Conservation (phyloP, 1,140 invertebrate species). For the Nasonia longicornis region DNA sequence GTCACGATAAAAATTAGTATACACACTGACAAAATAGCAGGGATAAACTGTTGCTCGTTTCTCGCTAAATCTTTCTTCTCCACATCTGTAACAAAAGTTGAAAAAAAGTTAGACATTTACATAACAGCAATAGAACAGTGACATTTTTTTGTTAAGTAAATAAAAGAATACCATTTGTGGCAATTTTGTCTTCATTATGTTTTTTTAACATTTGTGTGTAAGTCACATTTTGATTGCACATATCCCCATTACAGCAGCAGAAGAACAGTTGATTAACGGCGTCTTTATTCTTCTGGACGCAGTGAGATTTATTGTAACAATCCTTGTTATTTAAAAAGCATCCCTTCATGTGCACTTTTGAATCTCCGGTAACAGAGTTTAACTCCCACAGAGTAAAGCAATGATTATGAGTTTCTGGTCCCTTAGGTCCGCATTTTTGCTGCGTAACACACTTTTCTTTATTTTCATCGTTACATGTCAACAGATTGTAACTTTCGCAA, state of each 20-base stretch:
- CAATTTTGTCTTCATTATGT: neutral
- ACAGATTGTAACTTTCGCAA: constrained; percentile 7
- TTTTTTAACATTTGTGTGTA: neutral
- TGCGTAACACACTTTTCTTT: neutral
- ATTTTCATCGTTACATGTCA: neutral
- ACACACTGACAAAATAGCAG: neutral
- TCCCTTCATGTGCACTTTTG: constrained; percentile 15
- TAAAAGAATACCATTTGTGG: neutral
- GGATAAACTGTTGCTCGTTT: neutral
- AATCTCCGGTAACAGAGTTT: neutral
- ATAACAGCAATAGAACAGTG: neutral
- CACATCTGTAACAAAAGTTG: neutral
- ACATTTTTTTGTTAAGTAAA: neutral
- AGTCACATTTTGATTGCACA: constrained; percentile 23
- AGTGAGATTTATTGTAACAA: constrained; percentile 17
- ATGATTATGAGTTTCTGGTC: constrained; percentile 12
- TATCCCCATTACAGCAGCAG: constrained; percentile 24
- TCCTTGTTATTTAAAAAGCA: constrained; percentile 27
- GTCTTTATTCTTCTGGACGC: constrained; percentile 13
- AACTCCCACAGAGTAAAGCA: constrained; percentile 34
- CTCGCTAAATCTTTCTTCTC: neutral
- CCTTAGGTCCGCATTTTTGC: neutral
- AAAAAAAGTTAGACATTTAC: neutral
- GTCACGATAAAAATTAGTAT: neutral
- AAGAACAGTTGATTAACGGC: neutral